Evolutionary conservation across 2,888 invertebrate species (phyloP), one percentile per base, ranked within the genome.

Genomic region (Apocheima hispidaria): DNA sequence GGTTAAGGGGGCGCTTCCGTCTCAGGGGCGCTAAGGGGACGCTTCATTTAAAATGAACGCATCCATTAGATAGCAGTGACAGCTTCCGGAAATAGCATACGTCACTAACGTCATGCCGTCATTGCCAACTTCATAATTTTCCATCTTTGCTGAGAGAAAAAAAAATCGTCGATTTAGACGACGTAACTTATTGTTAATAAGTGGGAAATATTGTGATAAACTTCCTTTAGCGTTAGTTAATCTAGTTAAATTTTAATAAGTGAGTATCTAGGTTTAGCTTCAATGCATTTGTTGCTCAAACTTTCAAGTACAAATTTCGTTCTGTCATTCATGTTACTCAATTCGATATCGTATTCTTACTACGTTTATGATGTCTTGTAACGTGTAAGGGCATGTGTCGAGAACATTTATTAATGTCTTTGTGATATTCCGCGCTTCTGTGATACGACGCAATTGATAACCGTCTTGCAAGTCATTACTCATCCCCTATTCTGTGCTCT

Each of bases 201-300:
- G 84, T 83, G 86, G 77, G 82, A 88, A 88, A 82, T 81, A 84
- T 90, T 90, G 89, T 91, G 90, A 90, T 91, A 90, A 83, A 84
- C 87, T 84, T 86, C 79, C 79, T 80, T 77, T 89, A 92, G 86
- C 78, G 74, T 88, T 91, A 91, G 82, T 78, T 86, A 85, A 82
- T 81, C 79, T 92, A 92, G 88, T 88, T 88, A 85, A 88, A 90
- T 83, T 88, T 83, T 81, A 84, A 83, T 79, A 89, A 86, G 92
- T 92, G 86, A 91, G 91, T 91, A 90, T 85, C 78, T 68, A 43
- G 23, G 12, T 38, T 63, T 65, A 70, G 79, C 18, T 67, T 70
- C 68, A 65, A 71, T 78, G 75, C 71, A 79, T 80, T 82, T 73
- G 68, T 62, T 70, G 66, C 68, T 73, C 70, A 64, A 85, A 84